Conservation (phyloP, 1,140 invertebrate species). For the Ditylenchus dipsaci region DNA sequence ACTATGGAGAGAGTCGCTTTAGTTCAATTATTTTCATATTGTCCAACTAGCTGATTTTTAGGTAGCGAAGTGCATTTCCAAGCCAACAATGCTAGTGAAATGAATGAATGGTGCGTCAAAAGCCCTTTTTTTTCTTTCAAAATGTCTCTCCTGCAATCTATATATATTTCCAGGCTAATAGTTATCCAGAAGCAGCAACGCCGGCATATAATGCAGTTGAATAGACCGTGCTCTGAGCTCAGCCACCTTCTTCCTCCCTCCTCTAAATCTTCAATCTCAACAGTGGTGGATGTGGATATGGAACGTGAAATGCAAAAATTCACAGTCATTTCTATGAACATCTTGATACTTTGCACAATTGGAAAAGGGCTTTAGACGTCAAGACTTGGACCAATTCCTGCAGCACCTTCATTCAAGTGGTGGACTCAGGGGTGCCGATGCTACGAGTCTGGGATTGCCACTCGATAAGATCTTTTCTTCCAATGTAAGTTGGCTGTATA, state of each 20-base stretch:
- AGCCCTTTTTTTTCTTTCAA: background rate
- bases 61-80: constrained; percentile 47
- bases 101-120: constrained; percentile 47
- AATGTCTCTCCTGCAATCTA: constrained; percentile 7
- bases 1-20: too few species aligned
- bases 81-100: constrained; percentile 39
- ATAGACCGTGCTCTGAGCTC: constrained; percentile 8
- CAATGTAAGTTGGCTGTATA: background rate
- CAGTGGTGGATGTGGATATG: constrained; percentile 37
- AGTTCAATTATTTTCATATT: too few species aligned
- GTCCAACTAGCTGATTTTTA: too few species aligned
- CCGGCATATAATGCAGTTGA: constrained; percentile 33
- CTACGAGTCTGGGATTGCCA: background rate
- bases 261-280: too few species aligned
- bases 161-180: constrained; percentile 32
- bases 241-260: background rate
- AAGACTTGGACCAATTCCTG: constrained; percentile 13
- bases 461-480: constrained; percentile 8
- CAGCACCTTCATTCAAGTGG: background rate
- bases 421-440: background rate
- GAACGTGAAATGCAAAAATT: constrained; percentile 43
- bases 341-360: constrained; percentile 28
- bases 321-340: constrained; percentile 36
- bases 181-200: constrained; percentile 50
- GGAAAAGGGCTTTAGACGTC: constrained; percentile 25